phyloP scores from a whole-genome alignment of 2,797 vertebrate species.

The Alosa sapidissima region DNA sequence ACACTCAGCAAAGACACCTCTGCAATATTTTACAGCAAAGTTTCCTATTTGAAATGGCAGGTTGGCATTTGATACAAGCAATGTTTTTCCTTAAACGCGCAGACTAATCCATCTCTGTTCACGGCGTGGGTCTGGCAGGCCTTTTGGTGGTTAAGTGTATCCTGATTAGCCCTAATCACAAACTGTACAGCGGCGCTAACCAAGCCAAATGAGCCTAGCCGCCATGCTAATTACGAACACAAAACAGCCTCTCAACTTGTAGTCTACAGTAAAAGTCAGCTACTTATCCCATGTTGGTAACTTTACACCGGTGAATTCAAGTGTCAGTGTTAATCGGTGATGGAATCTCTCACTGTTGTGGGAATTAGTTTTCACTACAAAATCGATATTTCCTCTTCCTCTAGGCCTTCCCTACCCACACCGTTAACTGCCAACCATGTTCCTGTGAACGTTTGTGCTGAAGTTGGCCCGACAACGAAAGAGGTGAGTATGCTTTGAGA shows the following conservation, averaged over 20 bases:
- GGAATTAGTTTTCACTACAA: slow-evolving; percentile 16
- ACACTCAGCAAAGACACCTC: not conserved
- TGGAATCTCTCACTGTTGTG: not conserved
- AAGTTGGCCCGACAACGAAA: not conserved
- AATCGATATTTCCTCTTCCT: not conserved
- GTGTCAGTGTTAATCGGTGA: slow-evolving; percentile 60
- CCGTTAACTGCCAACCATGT: not conserved
- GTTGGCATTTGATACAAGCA: no score
- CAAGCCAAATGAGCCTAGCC: slow-evolving; percentile 54
- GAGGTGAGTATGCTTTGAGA: slow-evolving; percentile 11
- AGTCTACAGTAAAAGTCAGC: slow-evolving; percentile 48
- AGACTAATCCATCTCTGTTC: not conserved
- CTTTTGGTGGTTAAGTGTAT: slow-evolving; percentile 24
- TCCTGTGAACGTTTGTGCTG: not conserved
- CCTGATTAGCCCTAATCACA: slow-evolving; percentile 53
- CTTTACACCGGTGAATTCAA: slow-evolving; percentile 55
- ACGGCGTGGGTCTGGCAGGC: not conserved
- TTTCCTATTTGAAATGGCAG: not conserved
- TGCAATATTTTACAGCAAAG: not conserved
- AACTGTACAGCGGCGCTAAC: slow-evolving; percentile 51
- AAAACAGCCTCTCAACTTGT: slow-evolving; percentile 46
- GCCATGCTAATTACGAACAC: slow-evolving; percentile 60
- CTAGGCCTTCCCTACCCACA: not conserved
- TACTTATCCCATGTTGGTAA: slow-evolving; percentile 44
- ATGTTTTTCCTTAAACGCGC: not conserved